Percentiles rank a stretch among this genome's conserved stretches.
Evolutionary conservation across 1,140 invertebrate species (phyloP).

Genomic region (Coptotermes formosanus): DNA sequence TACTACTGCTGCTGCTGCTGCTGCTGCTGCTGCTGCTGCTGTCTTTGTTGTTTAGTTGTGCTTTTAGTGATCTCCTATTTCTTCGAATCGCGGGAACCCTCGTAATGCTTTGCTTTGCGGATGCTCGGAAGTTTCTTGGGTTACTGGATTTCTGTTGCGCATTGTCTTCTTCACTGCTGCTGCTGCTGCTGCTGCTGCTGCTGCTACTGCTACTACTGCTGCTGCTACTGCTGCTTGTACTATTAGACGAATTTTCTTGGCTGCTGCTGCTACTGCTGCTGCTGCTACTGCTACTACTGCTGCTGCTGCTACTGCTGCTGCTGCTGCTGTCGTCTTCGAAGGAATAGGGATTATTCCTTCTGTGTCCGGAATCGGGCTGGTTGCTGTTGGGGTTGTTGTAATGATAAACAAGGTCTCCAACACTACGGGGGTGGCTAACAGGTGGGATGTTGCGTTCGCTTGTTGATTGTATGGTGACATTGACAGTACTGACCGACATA

Average conservation of each 20-base stretch:
- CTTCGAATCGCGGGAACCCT: no score
- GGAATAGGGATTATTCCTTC: not conserved
- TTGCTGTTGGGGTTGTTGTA: conserved; percentile 43
- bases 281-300: no score
- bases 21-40: no score
- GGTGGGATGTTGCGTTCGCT: conserved; percentile 35
- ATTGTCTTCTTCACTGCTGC: not conserved
- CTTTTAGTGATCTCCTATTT: no score
- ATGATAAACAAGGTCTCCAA: conserved; percentile 58
- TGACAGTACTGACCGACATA: conserved; percentile 57
- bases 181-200: not conserved
- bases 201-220: not conserved
- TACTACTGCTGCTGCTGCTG: no score
- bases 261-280: no score
- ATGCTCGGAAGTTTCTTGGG: no score
- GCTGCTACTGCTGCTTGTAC: no score
- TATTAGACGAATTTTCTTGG: no score
- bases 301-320: not conserved
- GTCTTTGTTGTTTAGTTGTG: no score
- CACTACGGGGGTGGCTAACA: conserved; percentile 41
- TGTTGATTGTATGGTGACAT: conserved; percentile 51
- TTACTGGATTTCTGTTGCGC: no score
- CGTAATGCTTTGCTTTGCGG: no score
- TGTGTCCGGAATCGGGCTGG: not conserved
- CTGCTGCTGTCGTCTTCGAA: not conserved